phyloP scores from a whole-genome alignment of 2,888 invertebrate genomes.

The Frankliniella fusca region DNA sequence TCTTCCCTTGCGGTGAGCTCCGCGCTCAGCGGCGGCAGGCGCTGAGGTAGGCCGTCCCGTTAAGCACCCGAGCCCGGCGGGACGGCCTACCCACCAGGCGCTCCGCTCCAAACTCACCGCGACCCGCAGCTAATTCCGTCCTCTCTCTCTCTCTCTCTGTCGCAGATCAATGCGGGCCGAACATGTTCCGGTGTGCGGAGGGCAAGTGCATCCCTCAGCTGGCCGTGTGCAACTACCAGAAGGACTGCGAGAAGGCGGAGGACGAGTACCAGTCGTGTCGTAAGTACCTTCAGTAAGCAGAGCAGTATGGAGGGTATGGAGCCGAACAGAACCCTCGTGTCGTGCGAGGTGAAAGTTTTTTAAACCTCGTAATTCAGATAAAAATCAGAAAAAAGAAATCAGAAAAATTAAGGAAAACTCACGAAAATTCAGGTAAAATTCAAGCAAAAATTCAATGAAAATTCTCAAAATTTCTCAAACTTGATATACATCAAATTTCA shows the following conservation, averaged over 20 bases:
- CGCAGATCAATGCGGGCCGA: constrained; percentile 47
- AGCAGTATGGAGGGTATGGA: too few species aligned
- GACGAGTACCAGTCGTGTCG: constrained; percentile 87
- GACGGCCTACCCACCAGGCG: not conserved
- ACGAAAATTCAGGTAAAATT: too few species aligned
- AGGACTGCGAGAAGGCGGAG: constrained; percentile 88
- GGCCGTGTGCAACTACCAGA: constrained; percentile 90
- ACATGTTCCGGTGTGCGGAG: constrained; percentile 78
- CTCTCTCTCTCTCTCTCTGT: not conserved
- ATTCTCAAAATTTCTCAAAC: too few species aligned
- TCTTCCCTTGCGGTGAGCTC: too few species aligned
- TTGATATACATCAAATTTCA: too few species aligned
- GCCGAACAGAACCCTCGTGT: too few species aligned
- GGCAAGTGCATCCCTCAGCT: constrained; percentile 81
- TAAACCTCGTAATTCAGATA: too few species aligned
- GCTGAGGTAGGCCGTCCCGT: not conserved
- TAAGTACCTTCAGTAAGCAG: too few species aligned
- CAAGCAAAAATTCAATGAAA: too few species aligned
- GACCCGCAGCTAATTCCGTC: not conserved
- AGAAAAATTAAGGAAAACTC: too few species aligned
- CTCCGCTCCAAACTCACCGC: not conserved
- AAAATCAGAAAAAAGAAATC: too few species aligned
- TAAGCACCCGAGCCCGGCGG: not conserved
- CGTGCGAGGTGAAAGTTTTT: too few species aligned
- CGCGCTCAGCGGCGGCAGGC: not conserved